These are phyloP conservation scores for Planococcus citri DNA, from an alignment of 1,140 invertebrate species.

Conservation along the genomic window DNA sequence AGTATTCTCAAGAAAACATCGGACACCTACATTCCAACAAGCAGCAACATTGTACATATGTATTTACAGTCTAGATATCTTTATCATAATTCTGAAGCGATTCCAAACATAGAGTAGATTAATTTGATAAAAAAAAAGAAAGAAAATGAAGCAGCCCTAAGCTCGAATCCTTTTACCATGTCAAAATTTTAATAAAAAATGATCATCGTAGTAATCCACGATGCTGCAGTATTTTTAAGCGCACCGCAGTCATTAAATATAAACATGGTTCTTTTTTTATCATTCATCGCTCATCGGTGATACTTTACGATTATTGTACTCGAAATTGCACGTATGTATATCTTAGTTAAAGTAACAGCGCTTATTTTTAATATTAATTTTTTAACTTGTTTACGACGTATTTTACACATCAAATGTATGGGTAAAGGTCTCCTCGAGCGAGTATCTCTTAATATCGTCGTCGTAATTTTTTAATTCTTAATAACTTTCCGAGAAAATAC, in stretches of 20 bases:
- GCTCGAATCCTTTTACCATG: too few relatives aligned
- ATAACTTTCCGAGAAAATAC: too few relatives aligned
- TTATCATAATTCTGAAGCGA: too few relatives aligned
- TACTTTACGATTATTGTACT: neutral
- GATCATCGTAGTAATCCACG: neutral
- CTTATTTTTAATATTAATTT: slow-evolving; percentile 5
- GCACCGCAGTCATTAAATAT: neutral
- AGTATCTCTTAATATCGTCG: neutral
- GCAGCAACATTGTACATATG: too few relatives aligned
- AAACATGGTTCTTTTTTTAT: neutral
- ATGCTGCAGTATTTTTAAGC: neutral
- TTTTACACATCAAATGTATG: too few relatives aligned
- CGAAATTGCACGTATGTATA: neutral
- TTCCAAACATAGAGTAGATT: too few relatives aligned
- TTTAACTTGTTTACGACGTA: neutral
- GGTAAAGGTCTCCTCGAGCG: neutral
- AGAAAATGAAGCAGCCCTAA: too few relatives aligned
- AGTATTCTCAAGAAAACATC: too few relatives aligned
- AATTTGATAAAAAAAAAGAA: too few relatives aligned
- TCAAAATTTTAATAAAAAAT: slow-evolving; percentile 1
- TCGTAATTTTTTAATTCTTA: too few relatives aligned
- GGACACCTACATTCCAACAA: too few relatives aligned
- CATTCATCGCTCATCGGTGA: slow-evolving; percentile 1
- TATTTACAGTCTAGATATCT: too few relatives aligned
- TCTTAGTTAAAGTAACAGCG: neutral